Conservation (phyloP, 2,113 vertebrate genomes). For the Thamnaconus septentrionalis region DNA sequence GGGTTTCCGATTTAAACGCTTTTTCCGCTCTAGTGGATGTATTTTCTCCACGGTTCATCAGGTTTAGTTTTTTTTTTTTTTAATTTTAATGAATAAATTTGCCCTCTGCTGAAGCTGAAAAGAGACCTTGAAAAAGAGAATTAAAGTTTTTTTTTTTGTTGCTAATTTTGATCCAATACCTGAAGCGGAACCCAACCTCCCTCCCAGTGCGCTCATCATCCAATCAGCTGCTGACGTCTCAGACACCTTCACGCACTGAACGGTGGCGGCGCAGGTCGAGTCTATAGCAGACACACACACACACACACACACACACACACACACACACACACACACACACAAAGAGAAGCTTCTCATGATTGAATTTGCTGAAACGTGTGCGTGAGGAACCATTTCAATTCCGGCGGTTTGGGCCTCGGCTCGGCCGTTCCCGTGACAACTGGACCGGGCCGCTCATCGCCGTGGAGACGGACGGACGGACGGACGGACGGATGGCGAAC, state of each 20-base stretch:
- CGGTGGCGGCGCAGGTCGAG: too few species aligned
- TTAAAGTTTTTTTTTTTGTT: not conserved
- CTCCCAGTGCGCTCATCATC: not conserved
- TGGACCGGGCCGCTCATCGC: slow-evolving; percentile 63
- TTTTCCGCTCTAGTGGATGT: not conserved
- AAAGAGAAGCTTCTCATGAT: slow-evolving; percentile 55
- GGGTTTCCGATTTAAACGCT: slow-evolving; percentile 6
- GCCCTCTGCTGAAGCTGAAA: slow-evolving; percentile 46
- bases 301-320: too few species aligned
- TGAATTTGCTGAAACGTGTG: slow-evolving; percentile 64
- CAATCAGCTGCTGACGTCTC: not conserved
- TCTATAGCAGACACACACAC: too few species aligned
- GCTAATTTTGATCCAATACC: not conserved
- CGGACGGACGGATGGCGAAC: slow-evolving; percentile 59
- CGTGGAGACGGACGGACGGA: slow-evolving; percentile 59
- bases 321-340: too few species aligned
- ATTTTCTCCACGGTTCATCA: slow-evolving; percentile 22
- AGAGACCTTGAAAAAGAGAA: slow-evolving; percentile 4
- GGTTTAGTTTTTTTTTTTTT: slow-evolving; percentile 3
- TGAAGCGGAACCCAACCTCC: not conserved
- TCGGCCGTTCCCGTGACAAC: slow-evolving; percentile 65
- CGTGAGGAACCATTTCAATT: slow-evolving; percentile 69
- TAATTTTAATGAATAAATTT: slow-evolving; percentile 53
- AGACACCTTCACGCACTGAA: not conserved
- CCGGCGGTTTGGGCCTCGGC: slow-evolving; percentile 64